Percentiles rank a stretch among this genome's conserved stretches.
Conservation (phyloP, 2,888 invertebrate genomes). For the Drosophila gaucha region DNA sequence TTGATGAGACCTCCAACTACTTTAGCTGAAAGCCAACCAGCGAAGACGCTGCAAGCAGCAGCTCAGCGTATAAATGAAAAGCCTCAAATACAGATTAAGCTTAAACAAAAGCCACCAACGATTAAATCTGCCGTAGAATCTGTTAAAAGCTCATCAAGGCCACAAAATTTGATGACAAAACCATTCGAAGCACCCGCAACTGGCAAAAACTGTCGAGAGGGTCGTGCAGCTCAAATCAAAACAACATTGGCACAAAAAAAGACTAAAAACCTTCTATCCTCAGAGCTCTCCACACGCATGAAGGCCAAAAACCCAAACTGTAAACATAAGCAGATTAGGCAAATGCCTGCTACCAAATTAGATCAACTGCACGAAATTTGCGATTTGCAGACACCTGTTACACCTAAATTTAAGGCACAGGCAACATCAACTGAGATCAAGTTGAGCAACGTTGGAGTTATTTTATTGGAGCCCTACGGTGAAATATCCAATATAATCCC, state of each 20-base stretch:
- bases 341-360: background rate
- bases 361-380: slow-evolving; percentile 10
- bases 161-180: slow-evolving; percentile 19
- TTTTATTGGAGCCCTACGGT: slow-evolving; percentile 12
- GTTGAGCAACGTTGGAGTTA: slow-evolving; percentile 2
- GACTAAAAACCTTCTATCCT: background rate
- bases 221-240: slow-evolving; percentile 54
- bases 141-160: background rate
- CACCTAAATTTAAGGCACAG: slow-evolving; percentile 45
- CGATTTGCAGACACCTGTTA: slow-evolving; percentile 27
- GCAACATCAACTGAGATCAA: slow-evolving; percentile 56
- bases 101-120: background rate
- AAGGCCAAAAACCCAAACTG: slow-evolving; percentile 41
- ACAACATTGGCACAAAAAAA: background rate
- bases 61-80: background rate
- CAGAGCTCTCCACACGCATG: slow-evolving; percentile 40
- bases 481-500: slow-evolving; percentile 32
- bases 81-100: no score
- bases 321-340: slow-evolving; percentile 12
- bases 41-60: background rate
- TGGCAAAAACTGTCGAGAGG: slow-evolving; percentile 16
- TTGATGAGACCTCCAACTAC: background rate
- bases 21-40: background rate
- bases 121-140: background rate
- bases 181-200: slow-evolving; percentile 24